These are phyloP conservation scores for Mercenaria mercenaria DNA, from an alignment of 1,140 invertebrate genomes.

Conservation along the genomic window DNA sequence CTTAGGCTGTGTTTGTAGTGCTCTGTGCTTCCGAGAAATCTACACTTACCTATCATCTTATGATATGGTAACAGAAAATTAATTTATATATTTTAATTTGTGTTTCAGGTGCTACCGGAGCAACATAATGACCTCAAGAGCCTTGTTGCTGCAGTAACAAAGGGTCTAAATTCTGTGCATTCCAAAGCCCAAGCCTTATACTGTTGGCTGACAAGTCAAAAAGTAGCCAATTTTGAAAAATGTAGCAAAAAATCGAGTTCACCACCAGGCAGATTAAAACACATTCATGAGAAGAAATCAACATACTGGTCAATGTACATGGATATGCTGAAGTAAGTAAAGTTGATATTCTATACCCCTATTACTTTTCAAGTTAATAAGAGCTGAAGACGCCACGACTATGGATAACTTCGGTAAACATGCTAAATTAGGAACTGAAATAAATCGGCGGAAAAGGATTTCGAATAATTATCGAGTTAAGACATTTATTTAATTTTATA, in stretches of 20 bases:
- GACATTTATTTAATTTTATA: too few species aligned
- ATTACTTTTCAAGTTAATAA: too few species aligned
- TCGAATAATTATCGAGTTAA: too few species aligned
- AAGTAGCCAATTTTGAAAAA: conserved; percentile 69
- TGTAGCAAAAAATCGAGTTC: conserved; percentile 66
- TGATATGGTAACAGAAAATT: too few species aligned
- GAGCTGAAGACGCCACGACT: too few species aligned
- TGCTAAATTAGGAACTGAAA: too few species aligned
- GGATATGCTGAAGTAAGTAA: conserved; percentile 77
- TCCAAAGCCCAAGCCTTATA: conserved; percentile 78
- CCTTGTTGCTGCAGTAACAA: conserved; percentile 77
- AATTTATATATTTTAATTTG: too few species aligned
- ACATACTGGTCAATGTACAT: conserved; percentile 74
- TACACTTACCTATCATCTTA: too few species aligned
- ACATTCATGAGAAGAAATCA: conserved; percentile 74
- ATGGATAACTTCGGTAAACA: too few species aligned
- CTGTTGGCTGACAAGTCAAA: conserved; percentile 76
- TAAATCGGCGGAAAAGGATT: too few species aligned
- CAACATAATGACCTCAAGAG: conserved; percentile 74
- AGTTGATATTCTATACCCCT: neutral
- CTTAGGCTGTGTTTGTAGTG: too few species aligned
- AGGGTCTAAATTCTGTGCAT: conserved; percentile 70
- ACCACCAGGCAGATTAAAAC: conserved; percentile 73
- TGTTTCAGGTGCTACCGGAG: conserved; percentile 76
- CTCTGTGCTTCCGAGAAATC: too few species aligned